Base-by-base conservation (phyloP, 2,888 invertebrate species). In the Uloborus plumipes region DNA sequence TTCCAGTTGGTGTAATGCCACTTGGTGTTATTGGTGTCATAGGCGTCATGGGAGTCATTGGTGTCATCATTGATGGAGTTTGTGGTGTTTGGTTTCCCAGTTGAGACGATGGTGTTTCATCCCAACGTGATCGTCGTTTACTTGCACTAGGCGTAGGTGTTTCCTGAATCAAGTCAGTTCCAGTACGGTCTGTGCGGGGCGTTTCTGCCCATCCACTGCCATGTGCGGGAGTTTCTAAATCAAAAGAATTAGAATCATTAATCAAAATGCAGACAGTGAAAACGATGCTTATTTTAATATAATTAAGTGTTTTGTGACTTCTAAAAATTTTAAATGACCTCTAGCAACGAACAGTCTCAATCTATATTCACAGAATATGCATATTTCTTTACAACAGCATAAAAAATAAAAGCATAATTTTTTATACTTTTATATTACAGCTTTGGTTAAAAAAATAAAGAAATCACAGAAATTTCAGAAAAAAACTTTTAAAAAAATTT, bases 121-220 rank as follows among this genome's bases (percentile, higher is more conserved):
- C 99, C 99, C 99, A 99, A 84, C 99, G 93, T 78, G 98, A 97
- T 75, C 98, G 93, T 0, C 99, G 92, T 89, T 99, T 99, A 72
- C 97, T 96, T 0, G 95, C 94, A 50, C 96, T 95, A 0, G 98
- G 97, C 0, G 98, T 98, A 0, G 98, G 96, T 0, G 96, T 96
- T 89, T 97, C 97, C 87, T 96, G 89, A 87, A 94, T 94, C 15
- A 93, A 91, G 87, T 91, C 91, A 15, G 93, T 93, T 0, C 92
- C 92, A 4, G 94, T 93, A 75, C 98, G 93, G 89, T 98, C 98
- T 0, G 98, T 96, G 84, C 97, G 93, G 0, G 99, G 99, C 0
- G 99, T 99, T 90, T 99, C 99, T 18, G 99, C 99, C 99, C 99
- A 99, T 1, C 99, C 99, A 88, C 97, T 96, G 85, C 93, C 94